Base-by-base conservation (phyloP, 1,140 invertebrate genomes). In the Heliothis virescens region DNA sequence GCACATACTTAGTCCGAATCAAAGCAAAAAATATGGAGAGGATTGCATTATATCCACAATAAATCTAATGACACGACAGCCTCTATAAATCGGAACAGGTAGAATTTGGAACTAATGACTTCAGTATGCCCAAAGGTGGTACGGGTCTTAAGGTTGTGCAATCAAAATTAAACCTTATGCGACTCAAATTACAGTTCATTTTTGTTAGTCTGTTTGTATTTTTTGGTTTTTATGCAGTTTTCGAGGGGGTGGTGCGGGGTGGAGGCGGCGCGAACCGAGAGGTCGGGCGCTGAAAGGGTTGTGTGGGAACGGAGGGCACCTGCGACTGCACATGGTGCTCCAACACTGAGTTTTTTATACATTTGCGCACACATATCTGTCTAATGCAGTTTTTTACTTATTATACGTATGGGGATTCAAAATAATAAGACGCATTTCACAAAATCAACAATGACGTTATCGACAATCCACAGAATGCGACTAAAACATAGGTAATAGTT, bases 11-110 rank as follows among this genome's bases (percentile, higher is more conserved):
- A 76, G 74, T 76, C 74, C 74, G 74, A 76, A 78, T 78, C 75
- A 80, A 85, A 83, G 88, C 88, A 93, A 94, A 53, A 94, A 94
- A 92, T 89, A 87, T 83, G 59, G 80, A 85, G 85, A 89, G 86
- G 88, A 93, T 93, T 91, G 92, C 90, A 94, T 93, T 92, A 92
- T 92, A 92, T 93, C 91, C 86, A 92, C 91, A 93, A 94, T 94
- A 94, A 94, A 94, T 94, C 90, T 94, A 94, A 94, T 94, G 92
- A 94, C 90, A 92, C 91, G 91, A 94, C 88, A 89, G 87, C 91
- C 83, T 90, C 92, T 94, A 94, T 93, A 93, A 94, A 94, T 94
- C 89, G 89, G 86, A 90, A 94, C 93, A 94, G 93, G 93, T 94
- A 94, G 91, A 94, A 90, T 91, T 92, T 89, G 82, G 89, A 89